These are phyloP conservation scores for Apis dorsata DNA, from an alignment of 1,140 invertebrate species.

Conservation along the genomic window DNA sequence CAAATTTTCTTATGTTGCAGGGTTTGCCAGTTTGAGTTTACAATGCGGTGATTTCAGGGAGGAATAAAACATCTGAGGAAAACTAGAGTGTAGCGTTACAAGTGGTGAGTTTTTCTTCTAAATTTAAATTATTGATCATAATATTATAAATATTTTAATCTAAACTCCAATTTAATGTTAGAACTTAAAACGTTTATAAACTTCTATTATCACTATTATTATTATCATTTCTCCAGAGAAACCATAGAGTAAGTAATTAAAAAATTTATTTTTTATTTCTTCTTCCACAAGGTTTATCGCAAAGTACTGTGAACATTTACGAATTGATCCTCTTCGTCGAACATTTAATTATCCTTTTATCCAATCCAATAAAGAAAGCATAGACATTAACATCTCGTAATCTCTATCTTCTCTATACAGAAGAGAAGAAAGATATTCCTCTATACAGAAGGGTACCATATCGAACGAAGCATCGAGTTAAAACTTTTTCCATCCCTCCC, in stretches of 20 bases:
- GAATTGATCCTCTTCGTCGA: neutral
- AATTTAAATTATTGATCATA: too few relatives aligned
- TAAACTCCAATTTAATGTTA: too few relatives aligned
- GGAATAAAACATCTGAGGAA: neutral
- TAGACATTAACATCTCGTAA: neutral
- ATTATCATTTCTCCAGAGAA: too few relatives aligned
- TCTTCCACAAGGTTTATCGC: too few relatives aligned
- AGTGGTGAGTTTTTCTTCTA: conserved; percentile 13
- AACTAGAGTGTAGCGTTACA: conserved; percentile 9
- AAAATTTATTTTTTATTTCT: too few relatives aligned
- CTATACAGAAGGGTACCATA: neutral
- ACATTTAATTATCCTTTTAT: neutral
- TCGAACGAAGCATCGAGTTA: neutral
- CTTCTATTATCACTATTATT: too few relatives aligned
- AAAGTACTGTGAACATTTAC: too few relatives aligned
- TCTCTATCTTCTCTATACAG: neutral
- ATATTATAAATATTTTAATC: too few relatives aligned
- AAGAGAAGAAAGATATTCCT: too few relatives aligned
- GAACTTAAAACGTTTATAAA: too few relatives aligned
- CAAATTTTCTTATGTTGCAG: conserved; percentile 7
- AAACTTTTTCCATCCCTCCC: conserved; percentile 4
- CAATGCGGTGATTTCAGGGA: conserved; percentile 35
- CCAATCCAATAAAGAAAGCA: neutral
- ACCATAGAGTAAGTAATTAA: too few relatives aligned
- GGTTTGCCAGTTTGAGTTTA: neutral